A percentile compares a stretch with the other conserved stretches of the same genome.
Conservation (phyloP, 53 echinoderm and acorn worm species). For the Apostichopus leukothele region DNA sequence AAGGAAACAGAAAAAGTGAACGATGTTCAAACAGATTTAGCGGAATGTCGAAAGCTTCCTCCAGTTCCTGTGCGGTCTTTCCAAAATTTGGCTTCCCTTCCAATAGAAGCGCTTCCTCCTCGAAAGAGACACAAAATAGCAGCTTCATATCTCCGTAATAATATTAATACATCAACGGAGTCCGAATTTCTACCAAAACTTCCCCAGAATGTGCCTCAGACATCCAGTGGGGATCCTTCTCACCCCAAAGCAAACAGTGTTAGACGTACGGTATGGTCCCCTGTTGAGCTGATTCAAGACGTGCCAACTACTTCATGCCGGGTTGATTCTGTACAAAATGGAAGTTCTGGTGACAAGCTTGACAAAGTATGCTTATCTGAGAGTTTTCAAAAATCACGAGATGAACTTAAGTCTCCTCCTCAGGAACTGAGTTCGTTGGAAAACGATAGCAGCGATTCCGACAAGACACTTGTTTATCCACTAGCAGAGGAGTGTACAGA, state of each 20-base stretch:
- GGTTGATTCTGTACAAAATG: too few relatives aligned
- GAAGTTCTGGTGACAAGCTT: too few relatives aligned
- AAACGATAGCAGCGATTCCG: conserved; percentile 39
- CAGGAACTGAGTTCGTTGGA: background rate
- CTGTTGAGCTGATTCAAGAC: background rate
- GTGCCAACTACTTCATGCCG: background rate
- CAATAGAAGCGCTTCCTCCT: conserved; percentile 32
- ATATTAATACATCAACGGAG: background rate
- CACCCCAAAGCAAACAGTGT: background rate
- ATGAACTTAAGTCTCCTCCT: background rate
- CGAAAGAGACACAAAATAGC: conserved; percentile 28
- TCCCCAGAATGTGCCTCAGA: too few relatives aligned
- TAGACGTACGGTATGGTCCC: background rate
- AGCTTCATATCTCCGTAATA: background rate
- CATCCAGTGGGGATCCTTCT: background rate
- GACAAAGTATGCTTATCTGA: too few relatives aligned
- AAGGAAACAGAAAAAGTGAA: too few relatives aligned
- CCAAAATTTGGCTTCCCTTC: conserved; percentile 17
- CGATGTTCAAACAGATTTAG: background rate
- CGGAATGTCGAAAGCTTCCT: background rate
- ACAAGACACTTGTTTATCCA: conserved; percentile 26
- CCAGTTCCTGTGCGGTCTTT: background rate
- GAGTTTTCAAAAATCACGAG: too few relatives aligned
- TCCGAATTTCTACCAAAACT: too few relatives aligned
- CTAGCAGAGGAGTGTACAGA: conserved; percentile 4